Evolutionary conservation across 2,888 invertebrate genomes (phyloP).

Genomic region (Stenodera caucasica): DNA sequence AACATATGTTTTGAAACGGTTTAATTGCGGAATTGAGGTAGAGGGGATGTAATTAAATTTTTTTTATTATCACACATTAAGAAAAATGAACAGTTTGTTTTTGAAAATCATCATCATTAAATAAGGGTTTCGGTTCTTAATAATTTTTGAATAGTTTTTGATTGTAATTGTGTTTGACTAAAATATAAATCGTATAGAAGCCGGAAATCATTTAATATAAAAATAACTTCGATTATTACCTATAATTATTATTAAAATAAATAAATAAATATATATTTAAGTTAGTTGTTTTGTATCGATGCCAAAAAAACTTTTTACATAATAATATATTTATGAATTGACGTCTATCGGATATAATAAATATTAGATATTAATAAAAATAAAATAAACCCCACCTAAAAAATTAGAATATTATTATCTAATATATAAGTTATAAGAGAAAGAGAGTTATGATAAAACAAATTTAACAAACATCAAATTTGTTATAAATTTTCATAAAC

Average conservation of each 20-base stretch:
- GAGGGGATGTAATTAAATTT: not conserved
- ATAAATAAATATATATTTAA: no score
- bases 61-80: not conserved
- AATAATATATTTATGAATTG: not conserved
- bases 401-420: not conserved
- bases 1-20: constrained; percentile 24
- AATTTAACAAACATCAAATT: not conserved
- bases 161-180: no score
- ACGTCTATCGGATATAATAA: not conserved
- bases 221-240: no score
- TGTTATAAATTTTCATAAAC: constrained; percentile 2
- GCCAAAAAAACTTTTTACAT: no score
- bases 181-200: not conserved
- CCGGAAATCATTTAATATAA: no score
- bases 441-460: not conserved
- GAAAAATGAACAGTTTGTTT: not conserved
- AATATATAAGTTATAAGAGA: not conserved
- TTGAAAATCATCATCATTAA: no score
- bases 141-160: no score
- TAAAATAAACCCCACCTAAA: not conserved
- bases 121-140: no score
- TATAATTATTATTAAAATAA: no score
- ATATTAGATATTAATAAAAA: constrained; percentile 2
- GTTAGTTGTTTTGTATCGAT: no score
- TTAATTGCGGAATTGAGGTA: not conserved